Conservation (phyloP, 2,113 vertebrate species). For the Cinclus mexicanus region DNA sequence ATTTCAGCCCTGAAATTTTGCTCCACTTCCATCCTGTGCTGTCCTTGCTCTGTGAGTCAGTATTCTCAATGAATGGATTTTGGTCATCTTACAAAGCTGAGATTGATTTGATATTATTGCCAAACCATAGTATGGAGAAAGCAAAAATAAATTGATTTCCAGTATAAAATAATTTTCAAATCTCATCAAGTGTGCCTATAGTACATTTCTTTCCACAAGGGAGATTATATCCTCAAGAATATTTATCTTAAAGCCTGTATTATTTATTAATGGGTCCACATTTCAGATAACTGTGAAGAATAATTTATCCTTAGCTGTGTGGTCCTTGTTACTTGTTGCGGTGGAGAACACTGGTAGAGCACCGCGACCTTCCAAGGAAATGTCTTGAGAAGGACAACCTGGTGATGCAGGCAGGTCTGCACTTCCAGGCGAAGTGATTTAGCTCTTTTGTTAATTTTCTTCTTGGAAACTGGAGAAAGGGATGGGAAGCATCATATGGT, state of each 20-base stretch:
- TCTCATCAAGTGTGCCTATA: not conserved
- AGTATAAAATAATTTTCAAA: not conserved
- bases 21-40: not conserved
- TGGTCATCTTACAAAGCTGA: not conserved
- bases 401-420: no score
- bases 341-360: no score
- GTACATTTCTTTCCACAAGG: not conserved
- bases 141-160: not conserved
- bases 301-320: conserved; percentile 60
- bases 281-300: conserved; percentile 66
- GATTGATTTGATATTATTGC: not conserved
- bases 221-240: not conserved
- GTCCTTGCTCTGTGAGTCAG: not conserved
- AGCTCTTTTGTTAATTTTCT: no score
- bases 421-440: no score
- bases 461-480: no score
- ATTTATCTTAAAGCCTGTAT: conserved; percentile 29
- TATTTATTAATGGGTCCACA: conserved; percentile 52
- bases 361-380: no score
- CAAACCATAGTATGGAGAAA: not conserved
- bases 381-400: no score
- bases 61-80: not conserved
- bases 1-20: not conserved
- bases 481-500: no score
- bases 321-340: not conserved